Evolutionary conservation across 2,888 invertebrate genomes (phyloP).

Genomic region (Polydrusus pterygomalis): DNA sequence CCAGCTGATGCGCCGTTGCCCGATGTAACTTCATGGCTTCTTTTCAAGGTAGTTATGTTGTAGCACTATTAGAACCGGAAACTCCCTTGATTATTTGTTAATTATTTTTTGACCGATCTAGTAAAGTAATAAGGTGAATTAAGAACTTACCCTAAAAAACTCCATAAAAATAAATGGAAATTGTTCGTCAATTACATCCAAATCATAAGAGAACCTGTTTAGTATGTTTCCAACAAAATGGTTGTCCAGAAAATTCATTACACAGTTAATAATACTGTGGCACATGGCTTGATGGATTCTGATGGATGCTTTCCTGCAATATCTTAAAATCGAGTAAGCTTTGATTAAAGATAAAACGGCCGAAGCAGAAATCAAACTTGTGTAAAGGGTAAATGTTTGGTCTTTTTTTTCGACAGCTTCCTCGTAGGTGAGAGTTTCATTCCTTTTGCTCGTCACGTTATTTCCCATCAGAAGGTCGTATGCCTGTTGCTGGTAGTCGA

Average conservation of each 20-base stretch:
- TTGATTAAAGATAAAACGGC: conserved; percentile 58
- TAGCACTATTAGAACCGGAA: no score
- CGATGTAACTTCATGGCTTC: no score
- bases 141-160: conserved; percentile 59
- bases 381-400: conserved; percentile 56
- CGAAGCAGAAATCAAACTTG: conserved; percentile 57
- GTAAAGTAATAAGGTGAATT: no score
- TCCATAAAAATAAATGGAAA: conserved; percentile 61
- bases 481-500: conserved; percentile 51
- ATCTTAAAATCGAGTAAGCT: conserved; percentile 61
- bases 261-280: conserved; percentile 56
- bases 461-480: conserved; percentile 42
- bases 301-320: conserved; percentile 60
- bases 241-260: conserved; percentile 59
- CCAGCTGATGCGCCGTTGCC: no score
- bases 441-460: conserved; percentile 44
- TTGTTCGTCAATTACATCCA: conserved; percentile 59
- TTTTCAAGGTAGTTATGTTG: no score
- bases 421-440: conserved; percentile 44
- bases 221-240: conserved; percentile 62
- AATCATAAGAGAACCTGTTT: conserved; percentile 61
- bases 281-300: conserved; percentile 60
- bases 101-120: no score
- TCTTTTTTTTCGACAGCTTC: conserved; percentile 48
- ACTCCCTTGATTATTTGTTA: no score